phyloP scores from a whole-genome alignment of 2,888 invertebrate species.

The Caenorhabditis imperialis region DNA sequence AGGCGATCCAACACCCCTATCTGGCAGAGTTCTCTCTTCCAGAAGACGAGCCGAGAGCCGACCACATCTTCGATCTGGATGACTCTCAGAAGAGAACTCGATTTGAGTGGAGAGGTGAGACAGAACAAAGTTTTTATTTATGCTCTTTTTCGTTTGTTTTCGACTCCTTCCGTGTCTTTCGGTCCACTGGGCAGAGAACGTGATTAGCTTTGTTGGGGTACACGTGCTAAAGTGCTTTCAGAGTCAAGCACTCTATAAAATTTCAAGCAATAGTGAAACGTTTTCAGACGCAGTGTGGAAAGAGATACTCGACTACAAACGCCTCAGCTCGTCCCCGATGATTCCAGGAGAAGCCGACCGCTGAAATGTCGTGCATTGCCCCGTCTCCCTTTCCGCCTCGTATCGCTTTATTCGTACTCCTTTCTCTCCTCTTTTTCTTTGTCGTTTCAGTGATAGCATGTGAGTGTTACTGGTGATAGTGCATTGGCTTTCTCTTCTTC shows the following conservation, averaged over 20 bases:
- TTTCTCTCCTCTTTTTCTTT: slow-evolving; percentile 27
- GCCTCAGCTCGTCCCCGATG: slow-evolving; percentile 53
- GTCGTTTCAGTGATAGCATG: slow-evolving; percentile 52
- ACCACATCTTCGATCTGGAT: slow-evolving; percentile 67
- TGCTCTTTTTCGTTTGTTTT: neutral
- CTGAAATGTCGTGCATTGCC: neutral
- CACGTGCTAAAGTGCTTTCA: too few species aligned
- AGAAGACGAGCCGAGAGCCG: slow-evolving; percentile 71
- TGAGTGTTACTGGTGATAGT: slow-evolving; percentile 48
- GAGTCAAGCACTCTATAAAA: too few species aligned
- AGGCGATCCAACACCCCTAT: slow-evolving; percentile 73
- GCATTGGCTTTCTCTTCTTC: slow-evolving; percentile 23
- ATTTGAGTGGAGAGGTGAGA: slow-evolving; percentile 67
- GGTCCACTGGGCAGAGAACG: too few species aligned
- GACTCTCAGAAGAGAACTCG: slow-evolving; percentile 60
- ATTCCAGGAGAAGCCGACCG: slow-evolving; percentile 44
- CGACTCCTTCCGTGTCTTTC: too few species aligned
- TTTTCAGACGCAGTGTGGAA: slow-evolving; percentile 65
- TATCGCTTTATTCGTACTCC: slow-evolving; percentile 23
- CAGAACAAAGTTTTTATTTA: slow-evolving; percentile 8
- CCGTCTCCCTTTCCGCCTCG: slow-evolving; percentile 14
- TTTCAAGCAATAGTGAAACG: too few species aligned
- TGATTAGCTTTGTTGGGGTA: too few species aligned
- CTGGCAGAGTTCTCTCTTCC: slow-evolving; percentile 63
- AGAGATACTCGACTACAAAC: slow-evolving; percentile 60